A percentile compares a stretch with the other conserved stretches of the same genome.
Evolutionary conservation across 2,888 invertebrate species (phyloP).

Genomic region (Epiblema foenella): DNA sequence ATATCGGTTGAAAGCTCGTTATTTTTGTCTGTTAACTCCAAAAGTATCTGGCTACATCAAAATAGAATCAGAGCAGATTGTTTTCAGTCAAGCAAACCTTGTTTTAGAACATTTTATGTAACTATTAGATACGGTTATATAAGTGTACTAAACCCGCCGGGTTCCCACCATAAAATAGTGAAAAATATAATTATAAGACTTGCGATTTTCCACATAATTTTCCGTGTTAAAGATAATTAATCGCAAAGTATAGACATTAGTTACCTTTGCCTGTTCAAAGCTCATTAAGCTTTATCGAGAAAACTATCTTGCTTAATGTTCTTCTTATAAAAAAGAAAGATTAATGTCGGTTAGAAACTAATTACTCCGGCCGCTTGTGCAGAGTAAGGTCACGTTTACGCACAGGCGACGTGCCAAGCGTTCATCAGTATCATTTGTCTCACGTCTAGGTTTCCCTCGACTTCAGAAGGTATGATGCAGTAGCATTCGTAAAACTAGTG

Average conservation of each 20-base stretch:
- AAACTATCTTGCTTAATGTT: slow-evolving; percentile 7
- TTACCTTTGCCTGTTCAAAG: slow-evolving; percentile 1
- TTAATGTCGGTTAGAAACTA: slow-evolving; percentile 25
- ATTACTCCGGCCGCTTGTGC: slow-evolving; percentile 22
- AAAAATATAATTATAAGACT: too few species aligned
- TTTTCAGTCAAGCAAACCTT: neutral
- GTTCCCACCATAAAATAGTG: too few species aligned
- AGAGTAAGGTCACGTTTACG: neutral
- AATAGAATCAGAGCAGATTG: slow-evolving; percentile 12
- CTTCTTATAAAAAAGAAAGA: slow-evolving; percentile 7
- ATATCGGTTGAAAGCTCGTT: slow-evolving; percentile 32
- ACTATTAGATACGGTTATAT: too few species aligned
- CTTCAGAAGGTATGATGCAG: too few species aligned
- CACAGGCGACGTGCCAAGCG: too few species aligned
- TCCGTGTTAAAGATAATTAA: neutral
- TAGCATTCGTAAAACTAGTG: too few species aligned
- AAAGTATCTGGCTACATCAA: slow-evolving; percentile 8
- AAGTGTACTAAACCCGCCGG: too few species aligned
- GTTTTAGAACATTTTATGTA: neutral
- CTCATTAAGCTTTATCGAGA: slow-evolving; percentile 8
- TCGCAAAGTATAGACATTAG: neutral
- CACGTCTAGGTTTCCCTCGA: too few species aligned
- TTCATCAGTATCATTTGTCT: too few species aligned
- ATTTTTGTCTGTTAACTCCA: slow-evolving; percentile 33
- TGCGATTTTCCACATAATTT: neutral